Base-by-base conservation (phyloP, 2,888 invertebrate genomes). In the Eupithecia dodoneata region DNA sequence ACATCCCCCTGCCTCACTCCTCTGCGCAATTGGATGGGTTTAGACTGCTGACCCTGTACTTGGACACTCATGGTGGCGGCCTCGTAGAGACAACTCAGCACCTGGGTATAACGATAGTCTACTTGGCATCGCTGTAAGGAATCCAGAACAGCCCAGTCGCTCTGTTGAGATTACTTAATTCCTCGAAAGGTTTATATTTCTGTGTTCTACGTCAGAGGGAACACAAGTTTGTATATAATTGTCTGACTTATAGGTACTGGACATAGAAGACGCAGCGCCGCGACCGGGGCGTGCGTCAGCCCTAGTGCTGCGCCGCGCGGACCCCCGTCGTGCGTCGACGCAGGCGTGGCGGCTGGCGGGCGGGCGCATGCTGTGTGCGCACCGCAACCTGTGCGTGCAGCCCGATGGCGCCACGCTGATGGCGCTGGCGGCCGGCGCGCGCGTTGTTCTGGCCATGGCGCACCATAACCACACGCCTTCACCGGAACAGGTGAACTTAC, bases 251-350 rank as follows among this genome's bases (percentile, higher is more conserved):
- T 80, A 93, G 90, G 99, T 99, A 15, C 93, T 99, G 83, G 99
- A 99, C 92, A 98, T 99, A 82, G 97, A 98, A 81, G 98, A 97
- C 80, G 96, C 97, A 47, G 98, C 98, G 0, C 97, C 98, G 9
- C 98, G 98, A 89, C 99, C 99, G 0, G 97, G 96, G 13, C 90
- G 90, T 72, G 91, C 91, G 79, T 96, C 97, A 2, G 96, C 97
- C 72, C 95, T 99, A 67, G 97, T 97, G 85, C 95, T 99, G 84
- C 96, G 98, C 72, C 97, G 98, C 81, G 97, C 98, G 1, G 99
- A 99, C 92, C 96, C 96, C 52, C 96, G 98, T 70, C 96, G 99
- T 81, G 96, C 96, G 76, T 97, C 97, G 30, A 99, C 99, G 72
- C 99, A 99, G 94, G 98, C 97, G 3, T 99, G 99, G 99, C 87